Conservation (phyloP, 2,113 vertebrate species). For the Ivindomyrus marchei region DNA sequence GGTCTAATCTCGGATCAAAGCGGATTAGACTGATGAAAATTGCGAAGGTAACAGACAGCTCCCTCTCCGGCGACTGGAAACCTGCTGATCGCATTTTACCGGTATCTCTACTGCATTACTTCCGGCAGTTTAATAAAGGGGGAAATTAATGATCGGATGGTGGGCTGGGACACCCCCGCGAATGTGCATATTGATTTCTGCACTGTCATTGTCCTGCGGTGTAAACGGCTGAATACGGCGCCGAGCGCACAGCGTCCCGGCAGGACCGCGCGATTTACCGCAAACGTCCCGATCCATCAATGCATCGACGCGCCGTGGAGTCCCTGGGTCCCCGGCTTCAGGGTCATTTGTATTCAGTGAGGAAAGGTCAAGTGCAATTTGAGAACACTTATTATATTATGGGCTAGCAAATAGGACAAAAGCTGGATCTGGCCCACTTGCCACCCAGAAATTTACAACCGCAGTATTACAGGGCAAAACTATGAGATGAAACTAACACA, state of each 20-base stretch:
- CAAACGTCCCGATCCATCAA: conserved; percentile 25
- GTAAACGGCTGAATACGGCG: conserved; percentile 2
- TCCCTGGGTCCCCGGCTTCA: conserved; percentile 1
- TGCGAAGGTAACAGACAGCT: conserved; percentile 26
- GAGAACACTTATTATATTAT: neutral
- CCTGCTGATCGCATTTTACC: conserved; percentile 28
- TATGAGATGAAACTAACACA: neutral
- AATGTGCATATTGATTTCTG: conserved; percentile 32
- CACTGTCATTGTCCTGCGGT: conserved; percentile 33
- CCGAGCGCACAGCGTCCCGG: neutral
- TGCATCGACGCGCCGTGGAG: conserved; percentile 27
- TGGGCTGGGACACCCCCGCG: neutral
- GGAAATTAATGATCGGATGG: conserved; percentile 17
- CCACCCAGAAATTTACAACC: neutral
- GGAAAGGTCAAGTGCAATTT: neutral
- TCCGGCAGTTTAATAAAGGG: conserved; percentile 24
- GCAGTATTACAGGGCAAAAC: neutral
- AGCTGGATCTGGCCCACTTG: neutral
- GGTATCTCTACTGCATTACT: neutral
- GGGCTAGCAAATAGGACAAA: neutral
- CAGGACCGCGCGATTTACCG: conserved; percentile 19
- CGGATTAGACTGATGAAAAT: conserved; percentile 38
- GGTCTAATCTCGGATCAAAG: conserved; percentile 47
- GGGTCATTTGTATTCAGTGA: conserved; percentile 15
- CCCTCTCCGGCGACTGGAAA: neutral